A percentile compares a stretch with the other conserved stretches of the same genome.
phyloP scores from a whole-genome alignment of 2,113 vertebrate genomes.

The Myiagra hebetior region DNA sequence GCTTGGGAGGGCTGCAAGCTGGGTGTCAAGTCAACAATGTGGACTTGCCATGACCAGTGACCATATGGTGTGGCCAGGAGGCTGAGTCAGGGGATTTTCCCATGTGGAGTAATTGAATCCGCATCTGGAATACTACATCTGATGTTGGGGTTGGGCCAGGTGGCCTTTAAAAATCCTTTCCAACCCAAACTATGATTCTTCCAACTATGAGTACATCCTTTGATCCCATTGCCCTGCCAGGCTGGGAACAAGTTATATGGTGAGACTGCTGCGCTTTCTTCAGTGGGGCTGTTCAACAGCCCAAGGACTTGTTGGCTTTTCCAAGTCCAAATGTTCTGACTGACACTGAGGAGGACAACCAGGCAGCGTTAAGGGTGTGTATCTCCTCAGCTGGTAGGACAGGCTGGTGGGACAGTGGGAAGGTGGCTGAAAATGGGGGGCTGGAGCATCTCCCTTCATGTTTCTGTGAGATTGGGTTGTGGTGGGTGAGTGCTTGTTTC shows the following conservation, averaged over 20 bases:
- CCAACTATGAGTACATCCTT: neutral
- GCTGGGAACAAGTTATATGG: neutral
- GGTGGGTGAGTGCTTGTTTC: neutral
- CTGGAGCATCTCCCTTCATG: neutral
- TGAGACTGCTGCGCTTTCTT: neutral
- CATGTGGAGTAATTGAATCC: neutral
- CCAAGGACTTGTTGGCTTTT: neutral
- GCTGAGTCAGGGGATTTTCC: neutral
- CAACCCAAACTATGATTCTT: neutral
- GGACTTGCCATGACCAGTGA: neutral
- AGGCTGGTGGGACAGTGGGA: neutral
- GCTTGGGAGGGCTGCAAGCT: neutral
- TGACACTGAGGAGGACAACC: neutral
- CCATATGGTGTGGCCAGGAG: neutral
- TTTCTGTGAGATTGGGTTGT: neutral
- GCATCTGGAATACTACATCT: neutral
- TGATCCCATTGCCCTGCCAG: rapidly evolving
- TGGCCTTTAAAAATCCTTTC: neutral
- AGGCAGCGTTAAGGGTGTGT: rapidly evolving
- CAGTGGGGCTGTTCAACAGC: neutral
- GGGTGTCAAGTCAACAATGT: neutral
- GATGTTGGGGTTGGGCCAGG: neutral
- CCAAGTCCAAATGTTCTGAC: neutral
- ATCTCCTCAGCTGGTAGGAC: neutral
- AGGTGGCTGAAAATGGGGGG: neutral